A percentile compares a stretch with the other conserved stretches of the same genome.
Conservation (phyloP, 1,140 invertebrate genomes). For the Formica selysi region DNA sequence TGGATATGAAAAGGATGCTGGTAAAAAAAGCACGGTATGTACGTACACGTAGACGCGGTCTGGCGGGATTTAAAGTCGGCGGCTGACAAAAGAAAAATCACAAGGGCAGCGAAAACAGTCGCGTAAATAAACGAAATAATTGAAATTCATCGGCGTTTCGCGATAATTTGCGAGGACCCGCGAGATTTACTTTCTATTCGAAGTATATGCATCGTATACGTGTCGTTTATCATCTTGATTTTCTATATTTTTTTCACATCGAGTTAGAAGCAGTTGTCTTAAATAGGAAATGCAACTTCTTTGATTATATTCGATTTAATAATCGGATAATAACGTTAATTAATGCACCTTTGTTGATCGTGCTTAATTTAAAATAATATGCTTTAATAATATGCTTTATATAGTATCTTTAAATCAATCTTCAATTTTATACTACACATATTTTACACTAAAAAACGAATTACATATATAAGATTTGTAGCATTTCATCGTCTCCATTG, state of each 20-base stretch:
- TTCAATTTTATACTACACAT: neutral
- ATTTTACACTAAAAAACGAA: neutral
- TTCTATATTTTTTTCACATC: constrained; percentile 14
- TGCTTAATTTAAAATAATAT: neutral
- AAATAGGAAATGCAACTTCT: neutral
- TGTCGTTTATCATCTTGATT: neutral
- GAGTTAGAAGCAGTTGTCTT: neutral
- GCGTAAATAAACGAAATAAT: constrained; percentile 53
- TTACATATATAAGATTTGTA: no score
- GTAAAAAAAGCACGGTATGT: neutral
- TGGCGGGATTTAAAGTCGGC: constrained; percentile 48
- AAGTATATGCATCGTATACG: neutral
- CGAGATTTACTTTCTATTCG: constrained; percentile 15
- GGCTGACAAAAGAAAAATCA: constrained; percentile 42
- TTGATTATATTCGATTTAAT: neutral
- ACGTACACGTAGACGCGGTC: constrained; percentile 30
- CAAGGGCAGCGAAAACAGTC: constrained; percentile 20
- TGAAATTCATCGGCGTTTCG: constrained; percentile 67
- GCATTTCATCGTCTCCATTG: no score
- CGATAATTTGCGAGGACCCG: constrained; percentile 2
- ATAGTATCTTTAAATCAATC: neutral
- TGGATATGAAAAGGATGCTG: constrained; percentile 16
- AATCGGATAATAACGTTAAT: constrained; percentile 5
- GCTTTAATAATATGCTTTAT: no score
- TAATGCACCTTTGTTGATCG: neutral